Percentiles rank a stretch among this genome's conserved stretches.
Evolutionary conservation across 1,140 invertebrate genomes (phyloP).

Genomic region (Pseudobourletiella spinata): DNA sequence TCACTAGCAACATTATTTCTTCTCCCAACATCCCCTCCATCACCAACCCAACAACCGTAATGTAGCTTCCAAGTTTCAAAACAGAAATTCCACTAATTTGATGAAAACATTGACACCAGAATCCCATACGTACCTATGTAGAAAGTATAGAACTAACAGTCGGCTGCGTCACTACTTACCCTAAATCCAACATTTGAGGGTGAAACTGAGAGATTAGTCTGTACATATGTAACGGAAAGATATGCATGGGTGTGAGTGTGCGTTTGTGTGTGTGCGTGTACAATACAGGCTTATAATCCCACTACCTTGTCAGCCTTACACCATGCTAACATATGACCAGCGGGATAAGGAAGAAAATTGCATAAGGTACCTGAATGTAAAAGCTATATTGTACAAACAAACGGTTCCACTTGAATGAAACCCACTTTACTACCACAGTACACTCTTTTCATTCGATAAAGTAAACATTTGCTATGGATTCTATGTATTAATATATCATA

Average conservation of each 20-base stretch:
- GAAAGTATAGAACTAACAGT: too few species aligned
- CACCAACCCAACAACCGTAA: too few species aligned
- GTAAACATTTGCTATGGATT: constrained; percentile 11
- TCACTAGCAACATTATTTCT: neutral
- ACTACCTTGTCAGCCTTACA: too few species aligned
- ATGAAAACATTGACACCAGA: constrained; percentile 2
- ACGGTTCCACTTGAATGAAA: constrained; percentile 7
- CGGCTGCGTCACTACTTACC: too few species aligned
- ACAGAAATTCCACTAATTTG: neutral
- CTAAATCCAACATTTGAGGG: too few species aligned
- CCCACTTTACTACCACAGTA: constrained; percentile 4
- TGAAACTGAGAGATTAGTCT: too few species aligned
- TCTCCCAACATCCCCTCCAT: neutral
- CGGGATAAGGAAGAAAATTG: neutral
- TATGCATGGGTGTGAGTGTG: neutral
- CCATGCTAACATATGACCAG: too few species aligned
- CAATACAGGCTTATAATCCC: too few species aligned
- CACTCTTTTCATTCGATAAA: neutral
- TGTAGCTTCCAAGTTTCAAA: too few species aligned
- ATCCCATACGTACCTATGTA: too few species aligned
- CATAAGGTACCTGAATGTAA: constrained; percentile 2
- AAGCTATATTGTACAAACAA: neutral
- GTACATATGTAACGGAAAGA: too few species aligned
- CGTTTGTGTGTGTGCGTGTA: neutral
- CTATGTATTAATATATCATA: neutral